Percentiles rank a stretch among this genome's conserved stretches.
Conservation (phyloP, 2,797 vertebrate species). For the Chrysocyon brachyurus region DNA sequence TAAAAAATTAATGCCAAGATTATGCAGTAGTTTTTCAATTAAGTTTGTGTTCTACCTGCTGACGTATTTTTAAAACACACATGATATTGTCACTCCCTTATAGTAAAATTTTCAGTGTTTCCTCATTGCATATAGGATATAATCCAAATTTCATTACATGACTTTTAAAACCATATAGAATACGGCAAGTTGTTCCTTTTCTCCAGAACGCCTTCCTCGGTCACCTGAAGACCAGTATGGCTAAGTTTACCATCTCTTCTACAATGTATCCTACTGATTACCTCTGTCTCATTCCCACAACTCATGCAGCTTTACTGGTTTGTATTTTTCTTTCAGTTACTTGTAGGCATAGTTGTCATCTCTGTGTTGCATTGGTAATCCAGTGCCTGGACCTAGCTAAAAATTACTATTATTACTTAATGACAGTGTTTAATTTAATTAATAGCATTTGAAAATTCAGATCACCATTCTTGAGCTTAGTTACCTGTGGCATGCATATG, state of each 20-base stretch:
- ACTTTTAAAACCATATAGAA: constrained; percentile 27
- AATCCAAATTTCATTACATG: background rate
- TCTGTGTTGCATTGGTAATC: background rate
- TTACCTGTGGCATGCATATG: background rate
- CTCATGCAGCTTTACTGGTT: background rate
- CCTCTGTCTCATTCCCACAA: background rate
- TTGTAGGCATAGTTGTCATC: background rate
- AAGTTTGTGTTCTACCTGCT: background rate
- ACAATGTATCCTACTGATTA: background rate
- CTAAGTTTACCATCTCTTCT: background rate
- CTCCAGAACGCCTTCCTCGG: background rate
- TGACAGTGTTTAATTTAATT: background rate
- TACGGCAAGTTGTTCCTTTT: background rate
- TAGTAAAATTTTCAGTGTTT: background rate
- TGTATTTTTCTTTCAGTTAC: background rate
- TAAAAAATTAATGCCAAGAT: background rate
- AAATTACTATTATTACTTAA: background rate
- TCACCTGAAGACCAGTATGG: background rate
- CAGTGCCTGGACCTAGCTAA: background rate
- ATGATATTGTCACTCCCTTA: background rate
- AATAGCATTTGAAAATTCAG: constrained; percentile 60
- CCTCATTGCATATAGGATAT: background rate
- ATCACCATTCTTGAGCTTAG: constrained; percentile 4
- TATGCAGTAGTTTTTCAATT: background rate
- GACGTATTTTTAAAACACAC: background rate